A percentile compares a stretch with the other conserved stretches of the same genome.
phyloP scores from a whole-genome alignment of 2,113 vertebrate genomes.

The Notarius quadriscutis region DNA sequence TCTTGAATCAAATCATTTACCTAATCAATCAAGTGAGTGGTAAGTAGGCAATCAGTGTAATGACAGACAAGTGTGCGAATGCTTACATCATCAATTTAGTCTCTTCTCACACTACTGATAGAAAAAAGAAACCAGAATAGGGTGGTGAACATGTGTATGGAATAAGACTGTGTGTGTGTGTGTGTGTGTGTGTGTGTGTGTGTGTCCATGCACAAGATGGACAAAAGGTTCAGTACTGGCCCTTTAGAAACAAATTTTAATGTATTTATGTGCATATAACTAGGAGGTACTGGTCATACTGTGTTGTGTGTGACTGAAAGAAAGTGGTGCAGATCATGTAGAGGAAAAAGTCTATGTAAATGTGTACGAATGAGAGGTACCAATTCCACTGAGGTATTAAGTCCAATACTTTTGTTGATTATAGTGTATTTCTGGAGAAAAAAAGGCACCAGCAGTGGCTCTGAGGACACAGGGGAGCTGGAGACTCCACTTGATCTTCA shows the following conservation, averaged over 20 bases:
- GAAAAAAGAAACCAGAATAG: not conserved
- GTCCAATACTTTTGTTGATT: conserved; percentile 41
- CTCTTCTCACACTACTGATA: not conserved
- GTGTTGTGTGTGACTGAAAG: not conserved
- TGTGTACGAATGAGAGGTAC: conserved; percentile 27
- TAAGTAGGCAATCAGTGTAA: not conserved
- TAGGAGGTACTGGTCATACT: not conserved
- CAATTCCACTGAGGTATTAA: conserved; percentile 46
- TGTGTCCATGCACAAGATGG: not conserved
- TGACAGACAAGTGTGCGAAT: conserved; percentile 5
- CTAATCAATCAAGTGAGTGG: conserved; percentile 15
- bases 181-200: not conserved
- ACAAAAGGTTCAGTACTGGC: conserved; percentile 19
- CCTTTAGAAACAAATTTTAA: conserved; percentile 11
- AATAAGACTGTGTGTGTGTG: not conserved
- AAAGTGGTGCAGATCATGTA: not conserved
- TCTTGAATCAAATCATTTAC: not conserved
- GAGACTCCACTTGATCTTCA: not conserved
- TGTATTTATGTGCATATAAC: not conserved
- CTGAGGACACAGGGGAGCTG: conserved; percentile 11
- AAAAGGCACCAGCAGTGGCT: conserved; percentile 53
- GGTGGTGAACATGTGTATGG: not conserved
- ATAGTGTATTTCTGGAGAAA: conserved; percentile 2
- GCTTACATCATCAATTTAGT: not conserved
- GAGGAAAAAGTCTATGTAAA: conserved; percentile 10